Evolutionary conservation across 2,113 vertebrate species (phyloP), one percentile per base, ranked within the genome.

Genomic region (Edolisoma coerulescens): DNA sequence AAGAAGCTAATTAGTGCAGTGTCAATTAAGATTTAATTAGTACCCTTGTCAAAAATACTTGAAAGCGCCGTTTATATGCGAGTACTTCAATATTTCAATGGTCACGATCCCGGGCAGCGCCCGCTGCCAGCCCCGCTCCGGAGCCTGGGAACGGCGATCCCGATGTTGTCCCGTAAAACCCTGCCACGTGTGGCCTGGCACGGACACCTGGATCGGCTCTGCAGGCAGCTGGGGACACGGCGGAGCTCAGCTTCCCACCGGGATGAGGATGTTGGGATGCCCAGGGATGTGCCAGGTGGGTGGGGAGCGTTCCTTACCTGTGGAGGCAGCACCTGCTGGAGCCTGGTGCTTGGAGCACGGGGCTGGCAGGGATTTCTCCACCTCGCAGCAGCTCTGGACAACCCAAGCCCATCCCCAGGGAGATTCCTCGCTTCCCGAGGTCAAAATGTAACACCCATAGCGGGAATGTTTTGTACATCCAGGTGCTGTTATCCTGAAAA

Each of bases 11-110:
- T 98, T 98, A 98, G 97, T 93, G 97, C 96, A 3, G 89, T 98
- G 97, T 98, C 98, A 98, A 96, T 98, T 98, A 98, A 97, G 97
- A 98, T 97, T 98, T 98, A 98, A 98, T 98, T 98, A 98, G 98
- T 96, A 96, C 89, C 97, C 94, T 98, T 97, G 97, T 98, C 90
- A 87, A 97, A 98, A 97, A 97, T 96, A 94, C 93, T 97, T 91
- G 95, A 96, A 97, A 97, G 97, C 94, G 41, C 95, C 84, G 96
- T 97, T 97, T 96, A 42, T 97, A 92, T 15, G 91, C 70, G 8
- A 93, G 95, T 24, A 44, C 97, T 97, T 95, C 96, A 88, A 96
- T 91, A 91, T 96, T 97, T 89, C 95, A 86, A 3, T 37, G 91
- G 94, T 53, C 52, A 2, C 91, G 96, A 95, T 97, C 93, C 81